phyloP scores from a whole-genome alignment of 2,888 invertebrate genomes.

The Caenorhabditis angaria region DNA sequence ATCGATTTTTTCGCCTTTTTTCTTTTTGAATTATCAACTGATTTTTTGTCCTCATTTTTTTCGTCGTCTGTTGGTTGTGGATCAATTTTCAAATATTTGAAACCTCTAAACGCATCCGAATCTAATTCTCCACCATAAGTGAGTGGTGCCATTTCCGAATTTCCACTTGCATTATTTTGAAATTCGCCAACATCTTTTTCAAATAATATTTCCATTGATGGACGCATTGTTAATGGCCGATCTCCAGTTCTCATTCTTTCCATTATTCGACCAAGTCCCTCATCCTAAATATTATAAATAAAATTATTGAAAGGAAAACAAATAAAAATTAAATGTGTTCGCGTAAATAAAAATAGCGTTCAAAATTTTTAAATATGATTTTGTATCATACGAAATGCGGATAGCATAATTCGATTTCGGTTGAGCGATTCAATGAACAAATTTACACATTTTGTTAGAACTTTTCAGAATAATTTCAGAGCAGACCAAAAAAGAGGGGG shows the following conservation, averaged over 20 bases:
- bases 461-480: too few relatives aligned
- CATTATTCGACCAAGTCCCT: conserved; percentile 37
- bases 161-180: conserved; percentile 11
- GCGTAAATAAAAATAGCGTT: too few relatives aligned
- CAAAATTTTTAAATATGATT: too few relatives aligned
- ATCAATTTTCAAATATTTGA: conserved; percentile 16
- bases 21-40: background rate
- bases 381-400: too few relatives aligned
- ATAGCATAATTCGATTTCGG: too few relatives aligned
- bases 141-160: background rate
- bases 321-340: too few relatives aligned
- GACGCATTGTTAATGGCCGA: conserved; percentile 34
- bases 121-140: conserved; percentile 21
- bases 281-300: conserved; percentile 17
- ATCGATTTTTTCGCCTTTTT: conserved; percentile 9
- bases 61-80: background rate
- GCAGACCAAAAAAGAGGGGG: too few relatives aligned
- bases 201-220: conserved; percentile 18
- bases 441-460: too few relatives aligned
- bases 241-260: conserved; percentile 38
- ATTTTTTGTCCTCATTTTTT: background rate
- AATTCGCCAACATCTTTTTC: conserved; percentile 10
- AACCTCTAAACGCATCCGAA: conserved; percentile 17
- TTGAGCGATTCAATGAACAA: too few relatives aligned
- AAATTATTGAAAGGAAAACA: too few relatives aligned